A percentile compares a stretch with the other conserved stretches of the same genome.
Conservation (phyloP, 1,140 invertebrate species). For the Magallana ariakensis region DNA sequence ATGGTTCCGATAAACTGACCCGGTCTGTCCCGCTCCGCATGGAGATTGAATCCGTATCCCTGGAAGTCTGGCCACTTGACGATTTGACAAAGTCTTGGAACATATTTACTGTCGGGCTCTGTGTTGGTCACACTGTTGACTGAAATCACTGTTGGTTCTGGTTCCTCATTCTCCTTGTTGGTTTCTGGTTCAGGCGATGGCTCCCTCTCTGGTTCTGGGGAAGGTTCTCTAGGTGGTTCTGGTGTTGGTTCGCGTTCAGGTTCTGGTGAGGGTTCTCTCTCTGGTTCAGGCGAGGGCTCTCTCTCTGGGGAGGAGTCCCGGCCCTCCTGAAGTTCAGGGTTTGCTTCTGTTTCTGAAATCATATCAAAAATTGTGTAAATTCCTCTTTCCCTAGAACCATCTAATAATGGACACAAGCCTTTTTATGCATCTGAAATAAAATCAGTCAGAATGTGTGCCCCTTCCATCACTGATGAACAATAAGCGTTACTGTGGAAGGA, state of each 20-base stretch:
- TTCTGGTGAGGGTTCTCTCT: conserved; percentile 36
- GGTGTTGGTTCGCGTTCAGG: conserved; percentile 41
- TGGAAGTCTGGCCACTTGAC: conserved; percentile 94
- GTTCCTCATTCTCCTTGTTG: not conserved
- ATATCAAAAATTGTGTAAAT: conserved; percentile 11
- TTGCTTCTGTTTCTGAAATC: conserved; percentile 20
- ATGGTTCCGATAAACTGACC: conserved; percentile 99
- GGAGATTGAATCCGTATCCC: conserved; percentile 99
- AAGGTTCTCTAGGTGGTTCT: conserved; percentile 24
- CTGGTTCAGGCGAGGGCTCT: conserved; percentile 22
- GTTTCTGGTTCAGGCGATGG: conserved; percentile 37
- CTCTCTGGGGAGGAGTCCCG: conserved; percentile 1
- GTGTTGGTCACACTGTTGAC: conserved; percentile 14
- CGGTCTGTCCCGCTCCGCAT: conserved; percentile 95
- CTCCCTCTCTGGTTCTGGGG: conserved; percentile 35
- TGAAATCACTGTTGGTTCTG: conserved; percentile 2
- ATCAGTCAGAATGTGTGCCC: not conserved
- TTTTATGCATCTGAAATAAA: not conserved
- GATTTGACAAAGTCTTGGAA: conserved; percentile 74
- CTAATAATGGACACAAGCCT: not conserved
- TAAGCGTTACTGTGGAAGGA: not conserved
- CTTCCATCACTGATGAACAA: not conserved
- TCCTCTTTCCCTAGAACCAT: not conserved
- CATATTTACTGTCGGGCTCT: conserved; percentile 40
- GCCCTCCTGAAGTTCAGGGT: not conserved